These are phyloP conservation scores for Philypnodon macrostomus DNA, from an alignment of 2,797 vertebrate genomes.

Conservation along the genomic window DNA sequence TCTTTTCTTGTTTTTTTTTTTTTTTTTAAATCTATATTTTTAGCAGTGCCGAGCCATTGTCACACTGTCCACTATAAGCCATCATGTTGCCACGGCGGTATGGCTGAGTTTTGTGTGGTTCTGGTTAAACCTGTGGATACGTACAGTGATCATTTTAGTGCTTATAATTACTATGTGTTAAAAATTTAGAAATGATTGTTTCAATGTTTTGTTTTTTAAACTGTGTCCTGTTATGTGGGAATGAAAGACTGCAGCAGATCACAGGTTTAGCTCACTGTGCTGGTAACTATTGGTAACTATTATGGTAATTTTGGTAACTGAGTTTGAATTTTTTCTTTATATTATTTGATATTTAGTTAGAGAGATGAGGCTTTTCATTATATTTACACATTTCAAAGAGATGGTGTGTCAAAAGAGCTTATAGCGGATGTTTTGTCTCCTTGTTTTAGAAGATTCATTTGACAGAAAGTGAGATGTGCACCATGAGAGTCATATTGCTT, in stretches of 20 bases:
- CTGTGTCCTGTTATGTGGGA: neutral
- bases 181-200: conserved; percentile 51
- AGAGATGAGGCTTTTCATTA: no score
- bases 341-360: neutral
- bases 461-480: conserved; percentile 1
- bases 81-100: conserved; percentile 16
- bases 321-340: neutral
- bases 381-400: no score
- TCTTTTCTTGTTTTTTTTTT: conserved; percentile 22
- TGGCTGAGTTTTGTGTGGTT: conserved; percentile 30
- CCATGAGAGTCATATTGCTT: neutral
- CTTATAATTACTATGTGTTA: conserved; percentile 57
- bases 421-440: no score
- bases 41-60: conserved; percentile 25
- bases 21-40: no score
- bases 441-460: neutral
- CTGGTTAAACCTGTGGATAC: conserved; percentile 64
- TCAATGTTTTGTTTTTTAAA: conserved; percentile 30
- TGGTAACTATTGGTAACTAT: conserved; percentile 12
- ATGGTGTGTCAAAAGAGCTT: no score
- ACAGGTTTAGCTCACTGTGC: conserved; percentile 28
- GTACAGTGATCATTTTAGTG: conserved; percentile 50
- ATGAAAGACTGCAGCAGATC: conserved; percentile 27
- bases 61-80: conserved; percentile 14
- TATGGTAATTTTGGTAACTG: neutral